Evolutionary conservation across 2,797 vertebrate genomes (phyloP), one percentile per base, ranked within the genome.

Genomic region (Sciurus vulgaris): DNA sequence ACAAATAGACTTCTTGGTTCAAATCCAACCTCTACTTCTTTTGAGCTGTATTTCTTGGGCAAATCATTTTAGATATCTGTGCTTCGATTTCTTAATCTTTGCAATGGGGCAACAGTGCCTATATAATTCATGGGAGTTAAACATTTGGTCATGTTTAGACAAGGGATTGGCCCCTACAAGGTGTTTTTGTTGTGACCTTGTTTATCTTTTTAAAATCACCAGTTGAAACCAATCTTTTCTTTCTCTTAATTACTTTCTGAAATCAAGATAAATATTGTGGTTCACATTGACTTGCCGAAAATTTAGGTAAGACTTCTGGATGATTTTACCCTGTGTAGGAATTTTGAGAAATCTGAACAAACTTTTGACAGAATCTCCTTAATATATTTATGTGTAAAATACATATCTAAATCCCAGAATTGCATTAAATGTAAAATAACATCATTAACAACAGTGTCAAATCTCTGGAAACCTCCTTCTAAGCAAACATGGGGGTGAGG

Each of bases 11-110:
- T 74, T 72, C 24, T 74, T 79, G 11, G 28, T 82, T 79, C 41
- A 74, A 73, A 84, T 91, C 24, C 7, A 70, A 51, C 33, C 14
- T 77, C n/a, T 87, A 72, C 77, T 84, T 93, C 77, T 79, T 93
- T 61, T 26, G 79, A 88, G 41, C 49, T 91, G 24, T 78, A 30
- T 56, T 78, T 92, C 74, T 84, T 38, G 38, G 18, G 17, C 20
- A 91, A 89, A 78, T 47, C 85, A 70, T 69, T 79, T 95, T 51
- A 38, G 26, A 74, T 47, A 2, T 33, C 35, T 3, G 10, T 85
- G 49, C 56, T 94, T 70, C 2, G n/a, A 22, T 56, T 85, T 89
- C 51, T 67, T 73, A 44, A 77, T 76, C 51, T 85, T 86, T 69
- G 41, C 79, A 86, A 63, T n/a, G 59, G 35, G 28, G 38, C 26